Percentiles rank a stretch among this genome's conserved stretches.
Conservation (phyloP, 2,113 vertebrate species). For the Gambusia holbrooki region DNA sequence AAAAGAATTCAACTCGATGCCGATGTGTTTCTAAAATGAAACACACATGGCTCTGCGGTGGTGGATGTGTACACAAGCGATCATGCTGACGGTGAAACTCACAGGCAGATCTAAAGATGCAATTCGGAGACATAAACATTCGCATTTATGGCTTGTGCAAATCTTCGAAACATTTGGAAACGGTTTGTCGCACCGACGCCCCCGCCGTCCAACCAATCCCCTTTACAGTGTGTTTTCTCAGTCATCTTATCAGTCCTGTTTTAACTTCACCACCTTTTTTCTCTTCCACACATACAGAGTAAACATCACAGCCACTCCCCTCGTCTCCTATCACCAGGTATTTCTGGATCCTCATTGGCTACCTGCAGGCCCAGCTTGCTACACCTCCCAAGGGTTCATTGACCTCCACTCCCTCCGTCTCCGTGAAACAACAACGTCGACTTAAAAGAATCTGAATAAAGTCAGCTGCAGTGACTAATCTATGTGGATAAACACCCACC, state of each 20-base stretch:
- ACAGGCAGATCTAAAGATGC: slow-evolving; percentile 11
- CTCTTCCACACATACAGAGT: slow-evolving; percentile 23
- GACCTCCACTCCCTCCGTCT: slow-evolving; percentile 37
- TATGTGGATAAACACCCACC: neutral
- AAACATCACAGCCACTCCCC: slow-evolving; percentile 18
- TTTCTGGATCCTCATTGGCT: slow-evolving; percentile 62
- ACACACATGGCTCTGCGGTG: slow-evolving; percentile 27
- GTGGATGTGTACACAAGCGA: slow-evolving; percentile 11
- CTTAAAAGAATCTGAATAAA: slow-evolving; percentile 14
- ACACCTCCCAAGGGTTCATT: slow-evolving; percentile 56
- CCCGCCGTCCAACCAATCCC: slow-evolving; percentile 20
- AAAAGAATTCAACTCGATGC: slow-evolving; percentile 29
- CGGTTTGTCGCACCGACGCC: slow-evolving; percentile 3
- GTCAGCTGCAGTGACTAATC: slow-evolving; percentile 7
- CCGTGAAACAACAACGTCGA: slow-evolving; percentile 16
- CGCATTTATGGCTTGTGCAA: neutral
- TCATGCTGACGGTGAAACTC: slow-evolving; percentile 20
- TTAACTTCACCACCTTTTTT: neutral
- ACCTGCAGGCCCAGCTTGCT: slow-evolving; percentile 25
- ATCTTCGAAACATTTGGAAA: slow-evolving; percentile 30
- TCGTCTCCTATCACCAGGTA: slow-evolving; percentile 43
- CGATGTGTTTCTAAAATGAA: slow-evolving; percentile 22
- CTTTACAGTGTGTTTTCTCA: slow-evolving; percentile 17
- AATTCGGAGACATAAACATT: slow-evolving; percentile 7
- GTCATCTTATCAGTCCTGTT: slow-evolving; percentile 40